Evolutionary conservation across 2,797 vertebrate genomes (phyloP).

Genomic region (Miichthys miiuy): DNA sequence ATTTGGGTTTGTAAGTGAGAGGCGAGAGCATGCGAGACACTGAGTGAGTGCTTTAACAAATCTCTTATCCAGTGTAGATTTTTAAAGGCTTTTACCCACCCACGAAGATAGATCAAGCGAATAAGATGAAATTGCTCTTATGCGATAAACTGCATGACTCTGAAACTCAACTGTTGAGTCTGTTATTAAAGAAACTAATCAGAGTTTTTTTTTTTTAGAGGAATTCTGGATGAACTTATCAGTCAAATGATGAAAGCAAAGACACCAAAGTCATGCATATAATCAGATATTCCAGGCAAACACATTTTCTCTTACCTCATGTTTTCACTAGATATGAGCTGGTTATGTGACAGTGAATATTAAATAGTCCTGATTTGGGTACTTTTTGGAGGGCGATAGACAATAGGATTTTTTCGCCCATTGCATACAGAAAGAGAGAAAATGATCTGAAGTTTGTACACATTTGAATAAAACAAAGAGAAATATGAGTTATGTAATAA

Average conservation of each 20-base stretch:
- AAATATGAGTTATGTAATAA: not conserved
- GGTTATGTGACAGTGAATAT: no score
- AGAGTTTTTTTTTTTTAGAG: not conserved
- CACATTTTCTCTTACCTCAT: no score
- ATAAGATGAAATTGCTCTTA: conserved; percentile 8
- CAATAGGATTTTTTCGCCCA: no score
- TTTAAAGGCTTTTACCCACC: conserved; percentile 20
- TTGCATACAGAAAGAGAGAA: not conserved
- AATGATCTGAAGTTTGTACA: no score
- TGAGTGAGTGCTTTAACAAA: conserved; percentile 36
- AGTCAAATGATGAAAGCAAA: not conserved
- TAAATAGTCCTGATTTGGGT: not conserved
- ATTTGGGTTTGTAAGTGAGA: conserved; percentile 42
- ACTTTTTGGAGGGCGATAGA: not conserved
- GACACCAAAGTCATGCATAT: not conserved
- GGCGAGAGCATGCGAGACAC: conserved; percentile 11
- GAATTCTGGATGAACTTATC: not conserved
- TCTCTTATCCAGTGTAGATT: conserved; percentile 12
- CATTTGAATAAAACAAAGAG: not conserved
- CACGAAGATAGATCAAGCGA: conserved; percentile 4
- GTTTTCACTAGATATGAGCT: no score
- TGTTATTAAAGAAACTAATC: not conserved
- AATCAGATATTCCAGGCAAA: no score
- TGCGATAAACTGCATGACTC: not conserved
- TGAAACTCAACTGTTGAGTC: not conserved